A percentile compares a stretch with the other conserved stretches of the same genome.
phyloP scores from a whole-genome alignment of 2,888 invertebrate species.

The Drosophila mimetica region DNA sequence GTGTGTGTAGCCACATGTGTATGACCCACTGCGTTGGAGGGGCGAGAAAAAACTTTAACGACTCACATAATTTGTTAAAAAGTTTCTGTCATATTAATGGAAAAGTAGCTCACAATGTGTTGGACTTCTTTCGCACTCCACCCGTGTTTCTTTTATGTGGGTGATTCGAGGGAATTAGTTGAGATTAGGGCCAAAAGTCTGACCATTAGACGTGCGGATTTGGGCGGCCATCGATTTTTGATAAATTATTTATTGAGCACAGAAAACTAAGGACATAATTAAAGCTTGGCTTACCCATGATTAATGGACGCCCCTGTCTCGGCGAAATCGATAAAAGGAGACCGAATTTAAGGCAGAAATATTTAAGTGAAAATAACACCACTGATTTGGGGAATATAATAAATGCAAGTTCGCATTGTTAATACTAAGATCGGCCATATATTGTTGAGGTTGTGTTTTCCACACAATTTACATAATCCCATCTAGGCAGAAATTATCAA shows the following conservation, averaged over 20 bases:
- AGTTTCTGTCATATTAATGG: slow-evolving; percentile 78
- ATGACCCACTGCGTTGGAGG: slow-evolving; percentile 36
- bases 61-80: slow-evolving; percentile 77
- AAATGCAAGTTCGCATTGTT: slow-evolving; percentile 32
- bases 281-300: slow-evolving; percentile 62
- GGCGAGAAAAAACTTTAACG: slow-evolving; percentile 50
- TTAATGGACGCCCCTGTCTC: slow-evolving; percentile 56
- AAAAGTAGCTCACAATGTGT: slow-evolving; percentile 66
- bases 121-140: slow-evolving; percentile 3
- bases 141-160: slow-evolving; percentile 19
- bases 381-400: not conserved
- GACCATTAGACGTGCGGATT: slow-evolving; percentile 55
- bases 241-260: slow-evolving; percentile 68
- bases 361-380: not conserved
- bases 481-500: slow-evolving; percentile 46
- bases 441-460: slow-evolving; percentile 20
- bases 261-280: slow-evolving; percentile 56
- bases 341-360: slow-evolving; percentile 3
- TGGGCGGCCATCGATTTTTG: slow-evolving; percentile 69
- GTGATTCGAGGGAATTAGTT: slow-evolving; percentile 68
- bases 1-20: slow-evolving; percentile 15
- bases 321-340: slow-evolving; percentile 21
- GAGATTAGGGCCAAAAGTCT: slow-evolving; percentile 55
- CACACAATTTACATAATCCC: slow-evolving; percentile 56
- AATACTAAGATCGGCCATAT: slow-evolving; percentile 8